These are phyloP conservation scores for Microdon myrmicae DNA, from an alignment of 2,888 invertebrate genomes.

Conservation along the genomic window DNA sequence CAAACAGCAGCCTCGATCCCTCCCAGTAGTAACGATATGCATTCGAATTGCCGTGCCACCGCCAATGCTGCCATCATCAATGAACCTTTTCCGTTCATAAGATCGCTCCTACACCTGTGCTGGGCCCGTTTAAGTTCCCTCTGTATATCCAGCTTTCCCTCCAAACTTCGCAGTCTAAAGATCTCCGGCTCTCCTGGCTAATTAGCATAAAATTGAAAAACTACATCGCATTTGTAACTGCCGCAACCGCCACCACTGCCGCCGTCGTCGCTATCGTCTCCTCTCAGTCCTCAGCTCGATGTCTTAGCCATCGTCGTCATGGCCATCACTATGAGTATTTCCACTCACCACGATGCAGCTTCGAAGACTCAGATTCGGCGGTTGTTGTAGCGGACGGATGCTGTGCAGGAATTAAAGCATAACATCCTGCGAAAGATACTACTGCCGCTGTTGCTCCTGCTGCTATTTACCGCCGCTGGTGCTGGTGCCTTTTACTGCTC, in stretches of 20 bases:
- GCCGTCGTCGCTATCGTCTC: neutral
- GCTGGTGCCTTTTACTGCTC: conserved; percentile 34
- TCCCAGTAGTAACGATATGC: conserved; percentile 52
- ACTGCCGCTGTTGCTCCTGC: conserved; percentile 12
- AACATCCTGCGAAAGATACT: conserved; percentile 44
- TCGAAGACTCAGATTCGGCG: too few species aligned
- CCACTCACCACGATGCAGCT: conserved; percentile 2
- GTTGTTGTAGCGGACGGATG: conserved; percentile 21
- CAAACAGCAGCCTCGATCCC: conserved; percentile 47
- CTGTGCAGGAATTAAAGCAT: conserved; percentile 50
- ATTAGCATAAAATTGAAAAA: conserved; percentile 66
- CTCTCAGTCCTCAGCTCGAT: too few species aligned
- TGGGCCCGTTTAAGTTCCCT: neutral
- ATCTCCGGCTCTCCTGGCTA: conserved; percentile 54
- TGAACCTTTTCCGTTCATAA: conserved; percentile 38
- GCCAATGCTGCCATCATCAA: conserved; percentile 34
- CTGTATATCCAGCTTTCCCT: conserved; percentile 34
- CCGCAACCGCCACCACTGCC: conserved; percentile 15
- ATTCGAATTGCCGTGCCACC: conserved; percentile 44
- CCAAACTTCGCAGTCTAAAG: conserved; percentile 47
- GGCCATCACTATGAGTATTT: neutral
- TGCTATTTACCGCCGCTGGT: conserved; percentile 52
- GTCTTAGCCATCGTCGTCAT: neutral
- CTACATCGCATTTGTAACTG: conserved; percentile 56
- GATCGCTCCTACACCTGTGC: conserved; percentile 40